These are phyloP conservation scores for Trichogramma pretiosum DNA, from an alignment of 1,140 invertebrate genomes.

Conservation along the genomic window DNA sequence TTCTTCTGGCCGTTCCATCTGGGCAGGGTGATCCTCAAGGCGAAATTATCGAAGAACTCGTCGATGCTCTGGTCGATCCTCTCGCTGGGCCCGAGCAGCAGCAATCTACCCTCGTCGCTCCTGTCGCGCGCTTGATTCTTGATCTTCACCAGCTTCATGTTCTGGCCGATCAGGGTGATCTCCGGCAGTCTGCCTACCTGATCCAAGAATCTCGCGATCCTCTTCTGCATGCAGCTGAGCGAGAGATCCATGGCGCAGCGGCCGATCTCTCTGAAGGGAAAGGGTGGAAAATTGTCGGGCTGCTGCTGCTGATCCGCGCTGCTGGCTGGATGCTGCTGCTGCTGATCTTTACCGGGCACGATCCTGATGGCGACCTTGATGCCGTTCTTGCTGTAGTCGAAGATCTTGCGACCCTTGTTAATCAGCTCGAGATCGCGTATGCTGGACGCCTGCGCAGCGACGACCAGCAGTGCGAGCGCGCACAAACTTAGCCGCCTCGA, in stretches of 20 bases:
- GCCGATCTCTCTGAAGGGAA: slow-evolving; percentile 34
- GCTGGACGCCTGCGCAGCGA: too few species aligned
- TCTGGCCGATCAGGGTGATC: slow-evolving; percentile 45
- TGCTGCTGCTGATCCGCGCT: background rate
- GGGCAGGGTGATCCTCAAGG: slow-evolving; percentile 40
- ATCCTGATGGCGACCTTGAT: slow-evolving; percentile 32
- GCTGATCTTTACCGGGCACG: slow-evolving; percentile 26
- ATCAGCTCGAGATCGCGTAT: too few species aligned
- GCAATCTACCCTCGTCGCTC: slow-evolving; percentile 17
- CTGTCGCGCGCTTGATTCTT: slow-evolving; percentile 10
- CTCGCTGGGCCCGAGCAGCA: slow-evolving; percentile 28
- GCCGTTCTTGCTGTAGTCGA: slow-evolving; percentile 34
- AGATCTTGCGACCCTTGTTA: slow-evolving; percentile 28
- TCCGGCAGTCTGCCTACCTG: slow-evolving; percentile 43
- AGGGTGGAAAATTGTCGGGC: slow-evolving; percentile 32
- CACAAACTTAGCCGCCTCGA: too few species aligned
- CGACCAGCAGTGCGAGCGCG: too few species aligned
- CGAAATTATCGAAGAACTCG: slow-evolving; percentile 49
- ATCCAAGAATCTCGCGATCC: slow-evolving; percentile 45
- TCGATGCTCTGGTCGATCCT: slow-evolving; percentile 46
- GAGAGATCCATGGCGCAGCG: slow-evolving; percentile 42
- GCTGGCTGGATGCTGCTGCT: too few species aligned
- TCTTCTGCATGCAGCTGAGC: slow-evolving; percentile 44
- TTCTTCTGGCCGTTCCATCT: slow-evolving; percentile 32
- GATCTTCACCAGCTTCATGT: slow-evolving; percentile 46